phyloP scores from a whole-genome alignment of 2,113 vertebrate species.

The Carettochelys insculpta region DNA sequence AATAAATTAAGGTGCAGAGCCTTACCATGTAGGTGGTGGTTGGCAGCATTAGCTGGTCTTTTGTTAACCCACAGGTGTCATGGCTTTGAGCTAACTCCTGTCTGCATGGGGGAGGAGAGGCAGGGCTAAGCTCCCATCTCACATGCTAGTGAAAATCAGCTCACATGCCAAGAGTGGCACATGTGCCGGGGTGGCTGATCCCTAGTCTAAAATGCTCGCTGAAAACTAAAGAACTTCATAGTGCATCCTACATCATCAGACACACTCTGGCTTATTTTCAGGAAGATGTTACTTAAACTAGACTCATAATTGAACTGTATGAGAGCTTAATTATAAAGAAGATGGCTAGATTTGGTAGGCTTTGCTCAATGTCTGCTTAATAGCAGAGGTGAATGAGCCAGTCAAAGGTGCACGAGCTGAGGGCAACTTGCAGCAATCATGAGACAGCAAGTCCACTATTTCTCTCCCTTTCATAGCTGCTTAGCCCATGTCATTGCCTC shows the following conservation, averaged over 20 bases:
- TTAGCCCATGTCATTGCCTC: not conserved
- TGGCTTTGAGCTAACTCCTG: no score
- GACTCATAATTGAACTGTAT: not conserved
- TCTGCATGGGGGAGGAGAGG: no score
- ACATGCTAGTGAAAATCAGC: no score
- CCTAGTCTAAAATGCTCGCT: not conserved
- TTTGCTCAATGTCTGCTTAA: not conserved
- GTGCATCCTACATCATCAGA: not conserved
- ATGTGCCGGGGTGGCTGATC: no score
- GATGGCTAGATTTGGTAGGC: not conserved
- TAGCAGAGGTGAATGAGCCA: not conserved
- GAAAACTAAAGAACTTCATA: not conserved
- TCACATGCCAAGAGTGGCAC: no score
- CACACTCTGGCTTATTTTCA: not conserved
- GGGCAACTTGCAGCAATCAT: not conserved
- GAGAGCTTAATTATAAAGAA: not conserved
- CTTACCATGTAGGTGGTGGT: no score
- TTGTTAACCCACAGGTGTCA: no score
- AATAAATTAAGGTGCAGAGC: no score
- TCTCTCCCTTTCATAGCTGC: not conserved
- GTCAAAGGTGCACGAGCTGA: no score
- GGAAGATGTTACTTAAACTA: not conserved
- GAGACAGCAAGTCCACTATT: not conserved
- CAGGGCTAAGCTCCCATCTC: no score
- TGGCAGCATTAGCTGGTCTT: no score